These are phyloP conservation scores for Cyclina sinensis DNA, from an alignment of 1,140 invertebrate genomes.

Conservation along the genomic window DNA sequence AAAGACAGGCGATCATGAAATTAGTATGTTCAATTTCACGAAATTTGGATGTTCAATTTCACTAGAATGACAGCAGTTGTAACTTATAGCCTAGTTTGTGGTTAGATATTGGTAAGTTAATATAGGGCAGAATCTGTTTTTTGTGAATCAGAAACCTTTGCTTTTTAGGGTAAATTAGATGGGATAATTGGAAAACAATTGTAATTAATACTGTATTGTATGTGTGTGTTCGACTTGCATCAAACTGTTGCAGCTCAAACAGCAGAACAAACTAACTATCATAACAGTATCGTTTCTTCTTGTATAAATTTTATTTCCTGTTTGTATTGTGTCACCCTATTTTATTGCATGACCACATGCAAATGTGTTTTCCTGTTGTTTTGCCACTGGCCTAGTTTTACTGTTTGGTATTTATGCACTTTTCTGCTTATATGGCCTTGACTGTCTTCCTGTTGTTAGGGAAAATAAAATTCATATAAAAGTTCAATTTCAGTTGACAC, in stretches of 20 bases:
- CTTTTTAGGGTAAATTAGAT: neutral
- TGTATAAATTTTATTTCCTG: no score
- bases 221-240: neutral
- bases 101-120: neutral
- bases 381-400: neutral
- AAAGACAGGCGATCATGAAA: slow-evolving; percentile 7
- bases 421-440: no score
- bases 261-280: no score
- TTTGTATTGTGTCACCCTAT: no score
- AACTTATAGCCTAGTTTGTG: slow-evolving; percentile 19
- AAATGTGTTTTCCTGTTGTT: neutral
- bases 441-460: no score
- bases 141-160: neutral
- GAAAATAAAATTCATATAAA: no score
- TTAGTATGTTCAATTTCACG: neutral
- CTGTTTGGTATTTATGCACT: no score
- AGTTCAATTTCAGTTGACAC: no score
- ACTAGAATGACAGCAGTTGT: slow-evolving; percentile 5
- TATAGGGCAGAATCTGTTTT: neutral
- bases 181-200: neutral
- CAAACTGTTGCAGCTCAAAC: no score
- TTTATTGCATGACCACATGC: neutral
- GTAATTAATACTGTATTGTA: neutral
- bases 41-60: neutral
- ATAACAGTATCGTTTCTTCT: no score